Base-by-base conservation (phyloP, 2,797 vertebrate species). In the Pygocentrus nattereri region DNA sequence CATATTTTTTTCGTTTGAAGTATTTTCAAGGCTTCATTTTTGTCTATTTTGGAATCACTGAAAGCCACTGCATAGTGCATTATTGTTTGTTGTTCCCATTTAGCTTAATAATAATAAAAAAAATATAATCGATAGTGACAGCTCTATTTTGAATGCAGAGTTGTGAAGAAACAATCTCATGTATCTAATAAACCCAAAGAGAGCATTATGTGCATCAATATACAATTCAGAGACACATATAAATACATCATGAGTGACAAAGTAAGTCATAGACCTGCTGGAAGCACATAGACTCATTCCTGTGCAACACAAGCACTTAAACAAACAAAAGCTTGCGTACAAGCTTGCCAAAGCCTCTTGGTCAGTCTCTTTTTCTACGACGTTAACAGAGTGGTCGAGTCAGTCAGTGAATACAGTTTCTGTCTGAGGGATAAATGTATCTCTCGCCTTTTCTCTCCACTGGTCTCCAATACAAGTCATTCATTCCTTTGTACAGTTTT, bases 401-500 rank as follows among this genome's bases (percentile, higher is more conserved):
- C 59, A 79, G 58, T 54, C 59, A 79, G 58, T 54, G n/a, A 80
- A 65, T 44, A n/a, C 13, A 25, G 30, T 56, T 44, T 30, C 64
- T 67, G 70, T 73, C 31, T 54, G 19, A 54, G 27, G 50, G 19
- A 34, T 34, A 73, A n/a, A 56, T 16, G 50, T 3, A 56, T 19
- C 15, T 38, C 62, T 65, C 27, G n/a, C n/a, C 47, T 16, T 72
- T 70, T 49, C 27, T 71, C 69, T 21, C 47, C 49, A 52, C 50
- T 72, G 27, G 18, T 72, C 70, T 34, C 30, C 12, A n/a, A 56
- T 34, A 21, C 34, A 54, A 80, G 47, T 70, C 52, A 58, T 47
- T 23, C 4, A n/a, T 41, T 75, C 44, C 52, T 73, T 56, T 81
- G 64, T 71, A 68, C 25, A 67, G 34, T 67, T 56, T 23, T 10